Conservation (phyloP, 2,888 invertebrate species). For the Hoplodrina blanda region DNA sequence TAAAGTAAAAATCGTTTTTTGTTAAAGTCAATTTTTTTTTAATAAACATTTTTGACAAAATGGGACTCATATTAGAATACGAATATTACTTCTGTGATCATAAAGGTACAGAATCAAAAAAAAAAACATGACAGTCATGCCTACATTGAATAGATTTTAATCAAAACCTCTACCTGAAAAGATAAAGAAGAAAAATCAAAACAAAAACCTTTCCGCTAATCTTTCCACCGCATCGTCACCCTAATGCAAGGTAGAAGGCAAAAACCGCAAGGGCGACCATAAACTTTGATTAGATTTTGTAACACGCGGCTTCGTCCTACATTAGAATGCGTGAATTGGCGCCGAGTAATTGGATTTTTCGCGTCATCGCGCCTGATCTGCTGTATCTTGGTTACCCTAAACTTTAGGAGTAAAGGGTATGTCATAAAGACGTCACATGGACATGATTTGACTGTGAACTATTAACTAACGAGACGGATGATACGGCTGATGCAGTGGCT, state of each 20-base stretch:
- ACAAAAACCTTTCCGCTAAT: constrained; percentile 60
- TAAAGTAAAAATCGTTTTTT: too few relatives aligned
- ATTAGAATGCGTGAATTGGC: constrained; percentile 88
- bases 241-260: constrained; percentile 79
- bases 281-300: constrained; percentile 90
- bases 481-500: too few relatives aligned
- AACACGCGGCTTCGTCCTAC: constrained; percentile 79
- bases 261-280: constrained; percentile 86
- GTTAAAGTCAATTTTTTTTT: too few relatives aligned
- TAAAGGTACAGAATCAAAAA: too few relatives aligned
- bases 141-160: background rate
- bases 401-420: constrained; percentile 37
- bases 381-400: constrained; percentile 68
- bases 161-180: background rate
- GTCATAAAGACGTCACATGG: constrained; percentile 11
- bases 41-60: too few relatives aligned
- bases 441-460: background rate
- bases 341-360: constrained; percentile 88
- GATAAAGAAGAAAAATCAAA: constrained; percentile 12
- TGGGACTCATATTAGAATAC: too few relatives aligned
- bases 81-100: too few relatives aligned
- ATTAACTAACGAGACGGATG: background rate
- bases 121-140: too few relatives aligned
- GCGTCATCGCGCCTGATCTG: constrained; percentile 84
- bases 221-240: constrained; percentile 59